These are phyloP conservation scores for Denticeps clupeoides DNA, from an alignment of 2,797 vertebrate species.

Conservation along the genomic window DNA sequence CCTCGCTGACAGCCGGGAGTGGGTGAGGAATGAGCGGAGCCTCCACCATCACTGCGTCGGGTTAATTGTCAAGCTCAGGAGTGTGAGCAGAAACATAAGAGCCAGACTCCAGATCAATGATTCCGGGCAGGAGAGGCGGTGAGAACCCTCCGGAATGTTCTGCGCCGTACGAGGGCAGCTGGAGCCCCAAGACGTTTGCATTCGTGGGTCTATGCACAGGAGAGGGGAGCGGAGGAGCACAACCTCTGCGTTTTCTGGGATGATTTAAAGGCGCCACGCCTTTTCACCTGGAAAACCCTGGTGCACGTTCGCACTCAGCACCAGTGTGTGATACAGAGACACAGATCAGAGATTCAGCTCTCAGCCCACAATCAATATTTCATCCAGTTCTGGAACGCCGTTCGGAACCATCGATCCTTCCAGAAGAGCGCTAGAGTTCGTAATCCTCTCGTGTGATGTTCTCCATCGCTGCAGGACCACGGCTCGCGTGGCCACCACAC, in stretches of 20 bases:
- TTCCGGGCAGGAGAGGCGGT: slow-evolving; percentile 3
- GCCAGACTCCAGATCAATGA: slow-evolving; percentile 14
- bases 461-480: too few relatives aligned
- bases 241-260: too few relatives aligned
- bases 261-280: too few relatives aligned
- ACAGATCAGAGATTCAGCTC: slow-evolving; percentile 7
- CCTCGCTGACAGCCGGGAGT: slow-evolving; percentile 2
- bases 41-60: slow-evolving; percentile 13
- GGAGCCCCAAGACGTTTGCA: background rate
- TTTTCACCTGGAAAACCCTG: too few relatives aligned
- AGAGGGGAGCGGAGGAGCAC: background rate
- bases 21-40: slow-evolving; percentile 11
- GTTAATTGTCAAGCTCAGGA: slow-evolving; percentile 23
- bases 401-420: slow-evolving; percentile 20
- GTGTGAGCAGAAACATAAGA: slow-evolving; percentile 17
- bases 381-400: slow-evolving; percentile 34
- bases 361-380: slow-evolving; percentile 36
- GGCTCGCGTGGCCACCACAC: too few relatives aligned
- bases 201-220: too few relatives aligned
- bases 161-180: background rate
- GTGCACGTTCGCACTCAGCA: too few relatives aligned
- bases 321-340: too few relatives aligned
- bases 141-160: background rate
- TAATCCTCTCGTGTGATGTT: slow-evolving; percentile 10
- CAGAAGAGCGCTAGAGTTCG: slow-evolving; percentile 9